Evolutionary conservation across 2,888 invertebrate species (phyloP).

Genomic region (Microctonus hyperodae): DNA sequence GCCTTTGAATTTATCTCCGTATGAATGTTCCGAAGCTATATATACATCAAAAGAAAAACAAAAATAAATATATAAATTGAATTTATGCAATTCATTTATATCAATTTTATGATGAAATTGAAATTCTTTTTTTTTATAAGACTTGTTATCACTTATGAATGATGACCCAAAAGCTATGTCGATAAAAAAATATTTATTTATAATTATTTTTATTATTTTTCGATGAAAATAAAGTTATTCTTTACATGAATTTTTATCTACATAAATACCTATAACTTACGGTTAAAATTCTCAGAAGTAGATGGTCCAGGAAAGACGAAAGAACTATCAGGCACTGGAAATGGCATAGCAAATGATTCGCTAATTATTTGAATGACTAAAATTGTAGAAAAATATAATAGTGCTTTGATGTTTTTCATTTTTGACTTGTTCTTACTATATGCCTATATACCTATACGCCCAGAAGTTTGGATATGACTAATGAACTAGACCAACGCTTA

Average conservation of each 20-base stretch:
- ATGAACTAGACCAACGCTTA: neutral
- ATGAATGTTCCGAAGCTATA: neutral
- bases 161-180: no score
- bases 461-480: conserved; percentile 17
- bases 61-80: no score
- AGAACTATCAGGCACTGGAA: conserved; percentile 9
- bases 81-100: neutral
- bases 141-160: no score
- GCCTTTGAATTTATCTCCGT: conserved; percentile 35
- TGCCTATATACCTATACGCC: no score
- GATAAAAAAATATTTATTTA: no score
- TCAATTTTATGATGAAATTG: neutral
- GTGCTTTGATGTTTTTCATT: conserved; percentile 8
- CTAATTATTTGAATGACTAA: neutral
- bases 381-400: neutral
- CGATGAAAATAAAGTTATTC: no score
- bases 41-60: neutral
- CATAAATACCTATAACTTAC: conserved; percentile 12
- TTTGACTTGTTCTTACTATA: neutral
- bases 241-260: neutral
- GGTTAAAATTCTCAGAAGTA: conserved; percentile 8
- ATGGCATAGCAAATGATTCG: conserved; percentile 10
- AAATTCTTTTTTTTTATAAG: neutral
- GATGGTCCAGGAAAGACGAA: conserved; percentile 28
- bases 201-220: no score